These are phyloP conservation scores for Drosophila sordidula DNA, from an alignment of 2,888 invertebrate species.

Conservation along the genomic window DNA sequence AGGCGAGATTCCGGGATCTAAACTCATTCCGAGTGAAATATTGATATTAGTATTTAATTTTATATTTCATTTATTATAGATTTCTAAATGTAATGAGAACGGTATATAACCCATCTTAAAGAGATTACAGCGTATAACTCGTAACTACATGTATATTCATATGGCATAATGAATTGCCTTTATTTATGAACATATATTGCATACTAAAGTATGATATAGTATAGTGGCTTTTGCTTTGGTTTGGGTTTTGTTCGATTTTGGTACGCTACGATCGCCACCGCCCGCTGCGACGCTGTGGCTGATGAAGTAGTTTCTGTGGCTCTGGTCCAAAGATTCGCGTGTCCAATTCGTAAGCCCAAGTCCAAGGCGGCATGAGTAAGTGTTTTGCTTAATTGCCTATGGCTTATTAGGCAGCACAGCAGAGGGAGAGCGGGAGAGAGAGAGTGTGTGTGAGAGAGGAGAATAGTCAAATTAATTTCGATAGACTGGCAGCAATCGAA, in stretches of 20 bases:
- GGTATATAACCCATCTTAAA: slow-evolving; percentile 1
- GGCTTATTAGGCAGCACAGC: slow-evolving; percentile 77
- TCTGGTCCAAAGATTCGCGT: slow-evolving; percentile 51
- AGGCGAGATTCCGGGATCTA: too few relatives aligned
- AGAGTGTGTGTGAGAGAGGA: slow-evolving; percentile 4
- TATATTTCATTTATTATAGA: too few relatives aligned
- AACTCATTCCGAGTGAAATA: too few relatives aligned
- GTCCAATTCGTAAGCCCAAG: slow-evolving; percentile 47
- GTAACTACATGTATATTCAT: slow-evolving; percentile 49
- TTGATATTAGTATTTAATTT: too few relatives aligned
- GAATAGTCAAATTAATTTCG: slow-evolving; percentile 80
- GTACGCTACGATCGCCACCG: slow-evolving; percentile 33
- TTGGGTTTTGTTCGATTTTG: slow-evolving; percentile 42
- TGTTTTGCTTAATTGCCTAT: slow-evolving; percentile 82
- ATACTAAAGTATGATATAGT: slow-evolving; percentile 20
- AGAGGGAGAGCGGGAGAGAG: background rate
- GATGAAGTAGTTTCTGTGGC: slow-evolving; percentile 69
- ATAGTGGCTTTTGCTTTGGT: slow-evolving; percentile 30
- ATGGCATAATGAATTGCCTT: slow-evolving; percentile 75
- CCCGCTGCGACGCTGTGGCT: slow-evolving; percentile 67
- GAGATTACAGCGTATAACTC: background rate
- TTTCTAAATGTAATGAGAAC: too few relatives aligned
- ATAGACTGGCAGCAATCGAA: slow-evolving; percentile 52
- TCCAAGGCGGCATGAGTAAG: slow-evolving; percentile 74
- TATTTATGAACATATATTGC: slow-evolving; percentile 30